Conservation (phyloP, 2,113 vertebrate species). For the Mus musculus region GRCm39 chr8:124604501-124605000, state of each 20-base stretch:
- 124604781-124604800: neutral
- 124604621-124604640: neutral
- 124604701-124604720: neutral
- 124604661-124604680: neutral
- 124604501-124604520: neutral
- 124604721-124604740: neutral
- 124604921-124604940: conserved; percentile 5
- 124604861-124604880: neutral
- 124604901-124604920: neutral
- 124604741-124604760: neutral
- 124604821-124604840: neutral
- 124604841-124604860: neutral
- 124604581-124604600: neutral
- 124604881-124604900: conserved; percentile 36
- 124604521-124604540: neutral
- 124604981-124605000: neutral
- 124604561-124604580: neutral
- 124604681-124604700: neutral
- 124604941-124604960: neutral
- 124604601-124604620: neutral
- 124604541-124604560: neutral
- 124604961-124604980: neutral
- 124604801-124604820: neutral
- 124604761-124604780: neutral
- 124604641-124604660: neutral